phyloP scores from a whole-genome alignment of 1,140 invertebrate species.

The Sitobion miscanthi region DNA sequence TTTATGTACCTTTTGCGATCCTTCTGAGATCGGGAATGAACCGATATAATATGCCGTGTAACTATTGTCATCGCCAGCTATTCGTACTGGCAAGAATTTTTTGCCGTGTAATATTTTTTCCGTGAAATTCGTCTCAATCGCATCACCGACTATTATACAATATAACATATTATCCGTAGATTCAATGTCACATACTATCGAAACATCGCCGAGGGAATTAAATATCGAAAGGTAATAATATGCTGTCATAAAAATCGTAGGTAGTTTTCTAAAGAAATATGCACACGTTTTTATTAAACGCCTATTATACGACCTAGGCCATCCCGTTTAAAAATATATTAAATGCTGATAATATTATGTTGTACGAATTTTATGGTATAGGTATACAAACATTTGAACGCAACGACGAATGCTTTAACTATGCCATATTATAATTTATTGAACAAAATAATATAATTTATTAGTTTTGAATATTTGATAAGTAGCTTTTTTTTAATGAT shows the following conservation, averaged over 20 bases:
- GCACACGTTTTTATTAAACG: not conserved
- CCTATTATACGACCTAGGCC: not conserved
- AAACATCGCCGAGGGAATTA: not conserved
- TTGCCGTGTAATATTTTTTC: not conserved
- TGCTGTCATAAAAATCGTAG: not conserved
- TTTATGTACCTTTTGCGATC: not conserved
- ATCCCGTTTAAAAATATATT: not conserved
- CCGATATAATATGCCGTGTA: not conserved
- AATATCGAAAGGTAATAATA: not conserved
- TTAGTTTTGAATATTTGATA: not conserved
- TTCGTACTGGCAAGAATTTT: not conserved
- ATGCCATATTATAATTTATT: too few species aligned
- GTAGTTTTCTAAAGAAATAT: not conserved
- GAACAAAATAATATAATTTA: not conserved
- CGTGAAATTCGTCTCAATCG: not conserved
- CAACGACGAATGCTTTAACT: not conserved
- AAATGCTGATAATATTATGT: not conserved
- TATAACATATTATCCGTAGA: not conserved
- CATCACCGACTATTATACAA: not conserved
- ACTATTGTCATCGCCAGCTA: not conserved
- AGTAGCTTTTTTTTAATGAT: not conserved
- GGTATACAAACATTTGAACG: not conserved
- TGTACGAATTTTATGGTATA: not conserved
- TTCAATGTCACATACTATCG: not conserved
- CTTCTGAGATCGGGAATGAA: not conserved